Evolutionary conservation across 2,888 invertebrate genomes (phyloP).

Genomic region (Heliconius ismenius): DNA sequence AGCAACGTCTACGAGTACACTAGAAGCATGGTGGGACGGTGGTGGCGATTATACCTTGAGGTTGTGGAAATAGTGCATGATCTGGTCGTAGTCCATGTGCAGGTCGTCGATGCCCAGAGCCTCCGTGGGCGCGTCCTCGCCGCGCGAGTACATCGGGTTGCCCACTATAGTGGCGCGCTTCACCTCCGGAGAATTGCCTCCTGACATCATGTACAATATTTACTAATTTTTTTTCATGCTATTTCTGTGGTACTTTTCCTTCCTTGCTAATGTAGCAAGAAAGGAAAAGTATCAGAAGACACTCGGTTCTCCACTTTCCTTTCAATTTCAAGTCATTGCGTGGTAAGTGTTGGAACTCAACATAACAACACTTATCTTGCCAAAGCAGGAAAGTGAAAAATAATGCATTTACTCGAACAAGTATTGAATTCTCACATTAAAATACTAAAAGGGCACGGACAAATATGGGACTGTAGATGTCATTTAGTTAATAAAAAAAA

Average conservation of each 20-base stretch:
- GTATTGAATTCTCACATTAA: neutral
- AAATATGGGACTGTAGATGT: neutral
- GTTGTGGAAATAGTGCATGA: slow-evolving; percentile 99
- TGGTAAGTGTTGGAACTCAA: neutral
- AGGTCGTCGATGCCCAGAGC: slow-evolving; percentile 89
- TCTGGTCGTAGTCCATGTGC: slow-evolving; percentile 98
- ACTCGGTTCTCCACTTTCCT: too few relatives aligned
- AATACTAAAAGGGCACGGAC: neutral
- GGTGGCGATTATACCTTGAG: slow-evolving; percentile 88
- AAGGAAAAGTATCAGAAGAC: neutral
- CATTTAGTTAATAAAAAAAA: neutral
- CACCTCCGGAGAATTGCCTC: slow-evolving; percentile 83
- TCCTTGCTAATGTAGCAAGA: too few relatives aligned
- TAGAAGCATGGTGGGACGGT: slow-evolving; percentile 75
- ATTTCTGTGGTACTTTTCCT: too few relatives aligned
- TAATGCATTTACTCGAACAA: neutral
- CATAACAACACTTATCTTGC: neutral
- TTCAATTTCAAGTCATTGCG: too few relatives aligned
- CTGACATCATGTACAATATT: slow-evolving; percentile 48
- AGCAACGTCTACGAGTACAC: slow-evolving; percentile 68
- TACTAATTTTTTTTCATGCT: neutral
- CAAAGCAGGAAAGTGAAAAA: neutral
- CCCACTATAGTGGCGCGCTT: slow-evolving; percentile 93
- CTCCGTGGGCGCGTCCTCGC: slow-evolving; percentile 71
- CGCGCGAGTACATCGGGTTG: slow-evolving; percentile 92